Percentiles rank a stretch among this genome's conserved stretches.
Conservation (phyloP, 2,113 vertebrate species). For the Carassius carassius region DNA sequence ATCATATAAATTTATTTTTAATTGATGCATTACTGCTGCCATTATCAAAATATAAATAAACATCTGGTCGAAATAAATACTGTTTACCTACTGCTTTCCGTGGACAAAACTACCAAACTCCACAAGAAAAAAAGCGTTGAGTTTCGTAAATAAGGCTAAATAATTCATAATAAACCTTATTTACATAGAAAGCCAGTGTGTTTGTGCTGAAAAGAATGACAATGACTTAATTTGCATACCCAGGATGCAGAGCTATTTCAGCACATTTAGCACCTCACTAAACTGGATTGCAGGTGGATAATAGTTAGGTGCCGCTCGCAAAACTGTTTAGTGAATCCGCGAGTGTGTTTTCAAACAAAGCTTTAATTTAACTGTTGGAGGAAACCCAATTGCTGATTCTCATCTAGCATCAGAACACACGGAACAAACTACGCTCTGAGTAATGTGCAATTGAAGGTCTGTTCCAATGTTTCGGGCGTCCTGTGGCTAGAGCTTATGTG, state of each 20-base stretch:
- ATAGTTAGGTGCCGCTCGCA: background rate
- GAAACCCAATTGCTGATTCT: background rate
- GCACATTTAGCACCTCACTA: background rate
- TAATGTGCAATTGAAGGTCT: background rate
- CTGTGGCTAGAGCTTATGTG: background rate
- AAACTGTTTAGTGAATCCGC: background rate
- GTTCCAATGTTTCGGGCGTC: background rate
- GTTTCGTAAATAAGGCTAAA: background rate
- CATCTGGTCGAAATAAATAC: background rate
- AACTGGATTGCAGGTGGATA: constrained; percentile 5
- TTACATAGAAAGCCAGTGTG: background rate
- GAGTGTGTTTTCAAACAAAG: background rate
- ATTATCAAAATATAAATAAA: background rate
- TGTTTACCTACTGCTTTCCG: background rate
- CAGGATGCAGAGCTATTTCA: background rate
- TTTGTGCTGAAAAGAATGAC: constrained; percentile 10
- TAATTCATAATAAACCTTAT: background rate
- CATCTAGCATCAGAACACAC: background rate
- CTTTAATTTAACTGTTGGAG: background rate
- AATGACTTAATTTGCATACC: constrained; percentile 16
- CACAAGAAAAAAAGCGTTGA: background rate
- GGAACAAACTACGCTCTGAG: background rate
- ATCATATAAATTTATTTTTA: too few relatives aligned
- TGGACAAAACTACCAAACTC: background rate
- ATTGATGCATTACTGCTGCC: background rate